Evolutionary conservation across 2,888 invertebrate species (phyloP), one percentile per base, ranked within the genome.

Genomic region (Nebria salina): DNA sequence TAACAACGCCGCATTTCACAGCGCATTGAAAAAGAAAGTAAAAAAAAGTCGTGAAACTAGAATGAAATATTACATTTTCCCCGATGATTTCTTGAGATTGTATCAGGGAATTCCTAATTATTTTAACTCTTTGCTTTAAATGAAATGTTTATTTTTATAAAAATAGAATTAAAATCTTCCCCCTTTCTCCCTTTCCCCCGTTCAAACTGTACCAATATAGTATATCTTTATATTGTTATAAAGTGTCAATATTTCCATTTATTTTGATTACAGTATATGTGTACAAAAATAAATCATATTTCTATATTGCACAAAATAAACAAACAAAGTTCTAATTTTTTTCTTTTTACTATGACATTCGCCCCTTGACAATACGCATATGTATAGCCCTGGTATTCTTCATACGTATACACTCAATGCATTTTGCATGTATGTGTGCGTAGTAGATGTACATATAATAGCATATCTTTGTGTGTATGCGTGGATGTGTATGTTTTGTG

Each of bases 1-100:
- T 54, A 54, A 54, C 15, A n/a, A 70, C 70, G 25, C 70, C 70
- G 11, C 70, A 20, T 34, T 34, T 34, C 70, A 15, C 70, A 25
- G 8, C 4, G 11, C 9, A 1, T 25, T 54, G 54, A 54, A 7
- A 54, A 54, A 34, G 34, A 34, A 7, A 25, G 26, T 20, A 20
- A 20, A 20, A 70, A 70, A 70, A 70, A 25, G 26, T 70, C 4
- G 11, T 11, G 26, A 70, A 54, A 54, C 54, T 4, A 54, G 54
- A 70, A 70, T 70, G 70, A 70, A 70, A 70, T 70, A 70, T 70
- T 70, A 25, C 34, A 70, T 70, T 70, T 70, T 70, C 70, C 70
- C 70, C 2, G 70, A 70, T 70, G 70, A 26, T 70, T 70, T 70
- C 11, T 26, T 70, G 11, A 70, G 26, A 26, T 25, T 70, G 13